A percentile compares a stretch with the other conserved stretches of the same genome.
phyloP scores from a whole-genome alignment of 2,888 invertebrate species.

The Cactoblastis cactorum region DNA sequence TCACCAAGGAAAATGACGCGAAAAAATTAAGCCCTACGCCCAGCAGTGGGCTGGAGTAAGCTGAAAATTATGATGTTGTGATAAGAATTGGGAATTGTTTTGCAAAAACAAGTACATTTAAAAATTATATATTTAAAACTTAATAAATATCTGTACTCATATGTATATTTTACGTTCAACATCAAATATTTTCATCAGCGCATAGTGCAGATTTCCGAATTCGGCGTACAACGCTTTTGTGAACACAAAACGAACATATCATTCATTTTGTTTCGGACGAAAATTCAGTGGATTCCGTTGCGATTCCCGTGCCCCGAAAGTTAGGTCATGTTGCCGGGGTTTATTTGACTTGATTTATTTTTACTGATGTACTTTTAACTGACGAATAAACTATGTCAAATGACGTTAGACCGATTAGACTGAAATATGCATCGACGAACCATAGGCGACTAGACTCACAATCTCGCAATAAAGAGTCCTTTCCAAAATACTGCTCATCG shows the following conservation, averaged over 20 bases:
- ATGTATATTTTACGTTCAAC: background rate
- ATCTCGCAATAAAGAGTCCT: no score
- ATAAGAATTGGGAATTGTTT: no score
- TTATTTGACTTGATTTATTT: background rate
- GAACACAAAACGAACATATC: slow-evolving; percentile 10
- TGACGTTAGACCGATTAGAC: no score
- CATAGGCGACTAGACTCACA: no score
- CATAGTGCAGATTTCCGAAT: slow-evolving; percentile 22
- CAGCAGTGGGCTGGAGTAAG: no score
- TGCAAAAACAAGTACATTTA: no score
- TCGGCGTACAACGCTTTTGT: slow-evolving; percentile 17
- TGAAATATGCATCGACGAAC: no score
- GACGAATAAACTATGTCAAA: background rate
- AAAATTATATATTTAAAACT: no score
- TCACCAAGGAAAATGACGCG: no score
- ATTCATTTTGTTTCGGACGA: slow-evolving; percentile 9
- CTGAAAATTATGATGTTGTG: no score
- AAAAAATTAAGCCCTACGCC: no score
- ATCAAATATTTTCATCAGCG: slow-evolving; percentile 28
- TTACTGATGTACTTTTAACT: background rate
- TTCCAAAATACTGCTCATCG: no score
- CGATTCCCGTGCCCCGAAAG: slow-evolving; percentile 4
- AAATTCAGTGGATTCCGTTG: background rate
- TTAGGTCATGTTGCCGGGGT: slow-evolving; percentile 13
- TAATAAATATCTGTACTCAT: background rate